phyloP scores from a whole-genome alignment of 1,140 invertebrate species.

The Orchestia grillus region DNA sequence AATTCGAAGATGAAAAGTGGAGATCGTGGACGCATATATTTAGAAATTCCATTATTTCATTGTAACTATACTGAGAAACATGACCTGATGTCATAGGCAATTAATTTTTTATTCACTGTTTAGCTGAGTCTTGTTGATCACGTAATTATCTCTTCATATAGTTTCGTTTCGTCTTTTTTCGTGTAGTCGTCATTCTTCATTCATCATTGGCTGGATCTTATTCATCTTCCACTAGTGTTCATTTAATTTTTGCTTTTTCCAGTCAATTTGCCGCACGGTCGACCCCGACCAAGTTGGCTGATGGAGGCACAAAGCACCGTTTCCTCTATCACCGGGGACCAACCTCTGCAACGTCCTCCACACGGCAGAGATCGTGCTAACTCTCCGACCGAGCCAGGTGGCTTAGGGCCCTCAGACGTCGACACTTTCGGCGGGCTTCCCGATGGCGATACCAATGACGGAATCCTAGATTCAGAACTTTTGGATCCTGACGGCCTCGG shows the following conservation, averaged over 20 bases:
- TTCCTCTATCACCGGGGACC: constrained; percentile 66
- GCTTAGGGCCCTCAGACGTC: not conserved
- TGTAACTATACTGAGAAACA: too few species aligned
- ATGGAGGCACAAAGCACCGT: constrained; percentile 65
- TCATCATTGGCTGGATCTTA: too few species aligned
- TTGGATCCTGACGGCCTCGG: constrained; percentile 51
- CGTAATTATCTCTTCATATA: too few species aligned
- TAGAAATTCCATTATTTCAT: too few species aligned
- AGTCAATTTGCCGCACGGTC: constrained; percentile 71
- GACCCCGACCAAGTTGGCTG: constrained; percentile 73
- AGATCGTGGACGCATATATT: too few species aligned
- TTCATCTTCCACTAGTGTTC: not conserved
- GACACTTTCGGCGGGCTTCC: not conserved
- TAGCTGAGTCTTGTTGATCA: too few species aligned
- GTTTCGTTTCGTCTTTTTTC: too few species aligned
- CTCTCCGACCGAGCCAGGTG: not conserved
- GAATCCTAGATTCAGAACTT: constrained; percentile 58
- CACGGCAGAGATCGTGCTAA: constrained; percentile 56
- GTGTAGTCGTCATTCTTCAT: too few species aligned
- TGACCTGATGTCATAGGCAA: too few species aligned
- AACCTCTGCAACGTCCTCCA: constrained; percentile 39
- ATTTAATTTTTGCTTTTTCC: not conserved
- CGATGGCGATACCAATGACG: constrained; percentile 52
- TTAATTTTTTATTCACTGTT: too few species aligned
- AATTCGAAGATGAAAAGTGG: too few species aligned